These are phyloP conservation scores for Mesembrinibis cayennensis DNA, from an alignment of 2,113 vertebrate species.

Conservation along the genomic window DNA sequence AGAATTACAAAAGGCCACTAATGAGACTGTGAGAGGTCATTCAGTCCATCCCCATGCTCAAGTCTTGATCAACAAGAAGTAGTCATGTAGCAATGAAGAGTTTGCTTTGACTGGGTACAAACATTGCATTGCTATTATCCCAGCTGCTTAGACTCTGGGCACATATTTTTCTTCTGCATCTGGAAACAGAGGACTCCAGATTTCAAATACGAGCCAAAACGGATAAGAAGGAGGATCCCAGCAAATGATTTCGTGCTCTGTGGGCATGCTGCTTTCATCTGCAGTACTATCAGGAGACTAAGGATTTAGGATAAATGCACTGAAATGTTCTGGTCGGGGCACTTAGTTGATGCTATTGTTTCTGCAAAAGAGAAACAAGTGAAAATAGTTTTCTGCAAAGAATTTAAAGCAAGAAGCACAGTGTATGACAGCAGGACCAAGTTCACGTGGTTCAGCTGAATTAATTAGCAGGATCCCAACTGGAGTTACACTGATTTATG, in stretches of 20 bases:
- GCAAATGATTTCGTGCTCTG: neutral
- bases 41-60: neutral
- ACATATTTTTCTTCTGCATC: neutral
- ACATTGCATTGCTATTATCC: neutral
- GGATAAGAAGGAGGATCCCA: neutral
- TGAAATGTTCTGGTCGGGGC: neutral
- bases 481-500: neutral
- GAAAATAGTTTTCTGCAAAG: neutral
- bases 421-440: neutral
- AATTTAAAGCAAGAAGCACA: conserved; percentile 3
- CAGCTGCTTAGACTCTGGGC: neutral
- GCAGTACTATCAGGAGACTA: neutral
- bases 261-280: neutral
- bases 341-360: neutral
- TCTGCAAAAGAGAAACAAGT: neutral
- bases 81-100: neutral
- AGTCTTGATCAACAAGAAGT: neutral
- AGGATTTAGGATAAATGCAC: conserved; percentile 11
- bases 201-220: neutral
- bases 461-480: neutral
- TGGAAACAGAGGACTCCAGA: neutral
- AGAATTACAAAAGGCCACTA: neutral
- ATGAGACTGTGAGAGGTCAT: neutral
- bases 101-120: neutral
- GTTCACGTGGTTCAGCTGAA: neutral